These are phyloP conservation scores for Pelodiscus sinensis DNA, from an alignment of 2,113 vertebrate genomes.

Conservation along the genomic window DNA sequence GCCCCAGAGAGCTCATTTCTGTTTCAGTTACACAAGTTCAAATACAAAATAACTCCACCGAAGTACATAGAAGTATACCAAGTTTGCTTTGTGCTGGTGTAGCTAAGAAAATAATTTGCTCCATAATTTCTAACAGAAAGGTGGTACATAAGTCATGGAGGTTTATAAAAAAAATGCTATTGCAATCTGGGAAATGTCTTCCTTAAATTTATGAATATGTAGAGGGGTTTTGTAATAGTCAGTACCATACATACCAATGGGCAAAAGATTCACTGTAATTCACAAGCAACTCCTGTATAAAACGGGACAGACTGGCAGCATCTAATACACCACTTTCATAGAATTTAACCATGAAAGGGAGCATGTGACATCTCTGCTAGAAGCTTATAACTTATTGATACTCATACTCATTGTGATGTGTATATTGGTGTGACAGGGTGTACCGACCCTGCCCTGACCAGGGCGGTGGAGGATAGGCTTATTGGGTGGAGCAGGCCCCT, in stretches of 20 bases:
- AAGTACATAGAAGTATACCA: slow-evolving; percentile 39
- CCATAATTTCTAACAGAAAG: slow-evolving; percentile 27
- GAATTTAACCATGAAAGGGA: background rate
- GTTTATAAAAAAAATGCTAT: slow-evolving; percentile 30
- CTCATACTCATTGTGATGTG: background rate
- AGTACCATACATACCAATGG: background rate
- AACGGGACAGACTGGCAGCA: background rate
- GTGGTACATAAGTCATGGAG: slow-evolving; percentile 29
- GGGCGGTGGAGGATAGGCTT: too few species aligned
- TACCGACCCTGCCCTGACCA: too few species aligned
- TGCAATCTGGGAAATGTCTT: background rate
- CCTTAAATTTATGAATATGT: background rate
- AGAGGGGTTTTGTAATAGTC: background rate
- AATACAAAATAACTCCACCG: slow-evolving; percentile 56
- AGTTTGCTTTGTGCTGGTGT: slow-evolving; percentile 21
- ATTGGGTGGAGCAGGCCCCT: too few species aligned
- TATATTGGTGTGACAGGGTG: too few species aligned
- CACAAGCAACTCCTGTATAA: background rate
- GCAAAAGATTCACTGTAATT: background rate
- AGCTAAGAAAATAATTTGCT: slow-evolving; percentile 38
- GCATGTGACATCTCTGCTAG: background rate
- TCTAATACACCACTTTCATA: too few species aligned
- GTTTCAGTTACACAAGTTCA: slow-evolving; percentile 52
- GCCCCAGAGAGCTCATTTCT: slow-evolving; percentile 50
- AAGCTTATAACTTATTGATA: background rate